Percentiles rank a stretch among this genome's conserved stretches.
phyloP scores from a whole-genome alignment of 2,113 vertebrate species.

The Epinephelus fuscoguttatus region DNA sequence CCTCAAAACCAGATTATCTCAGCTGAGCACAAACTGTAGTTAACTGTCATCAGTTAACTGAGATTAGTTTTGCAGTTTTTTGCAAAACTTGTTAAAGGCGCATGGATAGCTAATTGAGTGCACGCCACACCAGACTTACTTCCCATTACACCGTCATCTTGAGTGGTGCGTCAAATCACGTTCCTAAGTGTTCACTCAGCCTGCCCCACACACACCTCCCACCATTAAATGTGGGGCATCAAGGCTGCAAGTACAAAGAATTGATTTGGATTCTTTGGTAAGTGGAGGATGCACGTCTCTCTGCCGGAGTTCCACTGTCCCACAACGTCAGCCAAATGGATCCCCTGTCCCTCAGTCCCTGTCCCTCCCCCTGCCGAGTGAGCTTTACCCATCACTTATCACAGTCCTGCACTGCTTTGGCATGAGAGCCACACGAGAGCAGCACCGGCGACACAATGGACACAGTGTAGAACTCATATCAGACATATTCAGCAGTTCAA shows the following conservation, averaged over 20 bases:
- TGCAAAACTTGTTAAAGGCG: conserved; percentile 29
- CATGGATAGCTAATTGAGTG: conserved; percentile 32
- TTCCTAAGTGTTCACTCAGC: conserved; percentile 5
- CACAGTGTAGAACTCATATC: background rate
- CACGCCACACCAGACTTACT: conserved; percentile 32
- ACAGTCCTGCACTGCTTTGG: conserved; percentile 68
- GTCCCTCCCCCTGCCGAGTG: conserved; percentile 38
- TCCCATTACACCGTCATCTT: conserved; percentile 44
- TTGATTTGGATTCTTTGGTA: conserved; percentile 86
- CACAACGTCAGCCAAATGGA: conserved; percentile 59
- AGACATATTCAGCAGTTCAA: background rate
- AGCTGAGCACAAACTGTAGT: conserved; percentile 41
- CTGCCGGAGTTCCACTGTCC: conserved; percentile 68
- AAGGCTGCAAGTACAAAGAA: conserved; percentile 79
- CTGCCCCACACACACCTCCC: conserved; percentile 2
- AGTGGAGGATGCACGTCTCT: conserved; percentile 81
- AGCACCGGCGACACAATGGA: conserved; percentile 30
- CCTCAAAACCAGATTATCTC: background rate
- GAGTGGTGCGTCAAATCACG: conserved; percentile 51
- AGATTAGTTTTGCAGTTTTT: conserved; percentile 30
- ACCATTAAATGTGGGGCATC: conserved; percentile 40
- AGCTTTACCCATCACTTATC: conserved; percentile 32
- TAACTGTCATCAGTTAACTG: conserved; percentile 25
- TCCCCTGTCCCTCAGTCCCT: conserved; percentile 9
- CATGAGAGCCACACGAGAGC: conserved; percentile 63